These are phyloP conservation scores for Caenorhabditis sp. DNA, from an alignment of 2,888 invertebrate genomes.

Conservation along the genomic window DNA sequence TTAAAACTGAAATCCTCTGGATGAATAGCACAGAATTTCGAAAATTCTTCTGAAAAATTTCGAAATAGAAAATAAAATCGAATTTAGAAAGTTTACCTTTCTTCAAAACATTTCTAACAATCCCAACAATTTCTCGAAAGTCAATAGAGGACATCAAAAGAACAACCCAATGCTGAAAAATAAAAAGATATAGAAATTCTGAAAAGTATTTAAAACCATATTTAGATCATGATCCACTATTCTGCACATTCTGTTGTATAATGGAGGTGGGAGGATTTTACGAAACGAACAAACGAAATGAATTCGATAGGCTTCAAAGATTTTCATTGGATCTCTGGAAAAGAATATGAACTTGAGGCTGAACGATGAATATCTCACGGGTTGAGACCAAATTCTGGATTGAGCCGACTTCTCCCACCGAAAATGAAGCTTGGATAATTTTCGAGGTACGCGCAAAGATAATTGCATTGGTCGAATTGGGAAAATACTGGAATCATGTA, in stretches of 20 bases:
- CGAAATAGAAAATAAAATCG: not conserved
- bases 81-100: not conserved
- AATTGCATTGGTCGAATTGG: slow-evolving; percentile 10
- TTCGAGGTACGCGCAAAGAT: slow-evolving; percentile 17
- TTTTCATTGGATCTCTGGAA: slow-evolving; percentile 1
- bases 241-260: slow-evolving; percentile 10
- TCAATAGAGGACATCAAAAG: slow-evolving; percentile 9
- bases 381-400: not conserved
- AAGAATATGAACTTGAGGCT: too few species aligned
- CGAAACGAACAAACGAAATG: slow-evolving; percentile 19
- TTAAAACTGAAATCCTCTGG: not conserved
- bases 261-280: slow-evolving; percentile 12
- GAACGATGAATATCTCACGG: too few species aligned
- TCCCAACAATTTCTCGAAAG: slow-evolving; percentile 11
- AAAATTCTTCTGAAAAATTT: not conserved
- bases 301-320: slow-evolving; percentile 13
- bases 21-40: not conserved
- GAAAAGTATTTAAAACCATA: slow-evolving; percentile 5
- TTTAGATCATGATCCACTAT: slow-evolving; percentile 8
- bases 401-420: slow-evolving; percentile 10
- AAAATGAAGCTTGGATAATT: slow-evolving; percentile 16
- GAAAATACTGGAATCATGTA: slow-evolving; percentile 23
- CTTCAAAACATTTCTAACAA: not conserved
- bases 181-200: not conserved
- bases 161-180: slow-evolving; percentile 18